phyloP scores from a whole-genome alignment of 2,888 invertebrate species.

The Cerastis rubricosa region DNA sequence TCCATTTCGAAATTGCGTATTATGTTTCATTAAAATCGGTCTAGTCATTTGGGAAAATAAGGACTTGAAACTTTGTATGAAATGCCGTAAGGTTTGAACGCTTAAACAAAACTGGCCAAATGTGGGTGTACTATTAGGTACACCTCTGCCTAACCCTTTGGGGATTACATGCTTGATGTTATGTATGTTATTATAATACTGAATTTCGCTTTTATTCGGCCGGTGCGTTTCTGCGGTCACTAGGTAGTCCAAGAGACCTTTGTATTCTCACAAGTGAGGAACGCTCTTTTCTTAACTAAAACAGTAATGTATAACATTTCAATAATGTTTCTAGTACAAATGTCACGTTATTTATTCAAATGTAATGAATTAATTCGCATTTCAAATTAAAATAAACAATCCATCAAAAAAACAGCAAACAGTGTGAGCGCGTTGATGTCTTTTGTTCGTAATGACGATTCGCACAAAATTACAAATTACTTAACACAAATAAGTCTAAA shows the following conservation, averaged over 20 bases:
- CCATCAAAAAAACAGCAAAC: accelerated
- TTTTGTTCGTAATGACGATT: slow-evolving; percentile 46
- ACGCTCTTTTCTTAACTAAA: background rate
- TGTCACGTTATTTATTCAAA: background rate
- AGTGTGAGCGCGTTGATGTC: slow-evolving; percentile 61
- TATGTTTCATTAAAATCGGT: too few relatives aligned
- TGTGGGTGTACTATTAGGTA: too few relatives aligned
- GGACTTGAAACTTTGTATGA: too few relatives aligned
- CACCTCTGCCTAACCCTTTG: too few relatives aligned
- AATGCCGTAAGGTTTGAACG: too few relatives aligned
- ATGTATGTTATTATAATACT: too few relatives aligned
- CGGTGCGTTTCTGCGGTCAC: background rate
- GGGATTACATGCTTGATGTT: too few relatives aligned
- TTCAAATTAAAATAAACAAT: background rate
- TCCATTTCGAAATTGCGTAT: too few relatives aligned
- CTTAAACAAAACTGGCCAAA: too few relatives aligned
- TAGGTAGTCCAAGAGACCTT: background rate
- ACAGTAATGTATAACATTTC: background rate
- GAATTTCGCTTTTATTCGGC: background rate
- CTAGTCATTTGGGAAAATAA: too few relatives aligned
- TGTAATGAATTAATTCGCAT: background rate
- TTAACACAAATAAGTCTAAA: slow-evolving; percentile 21
- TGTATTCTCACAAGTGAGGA: background rate
- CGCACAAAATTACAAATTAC: slow-evolving; percentile 9
- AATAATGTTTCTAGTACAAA: background rate